phyloP scores from a whole-genome alignment of 2,888 invertebrate genomes.

The Mayetiola destructor region DNA sequence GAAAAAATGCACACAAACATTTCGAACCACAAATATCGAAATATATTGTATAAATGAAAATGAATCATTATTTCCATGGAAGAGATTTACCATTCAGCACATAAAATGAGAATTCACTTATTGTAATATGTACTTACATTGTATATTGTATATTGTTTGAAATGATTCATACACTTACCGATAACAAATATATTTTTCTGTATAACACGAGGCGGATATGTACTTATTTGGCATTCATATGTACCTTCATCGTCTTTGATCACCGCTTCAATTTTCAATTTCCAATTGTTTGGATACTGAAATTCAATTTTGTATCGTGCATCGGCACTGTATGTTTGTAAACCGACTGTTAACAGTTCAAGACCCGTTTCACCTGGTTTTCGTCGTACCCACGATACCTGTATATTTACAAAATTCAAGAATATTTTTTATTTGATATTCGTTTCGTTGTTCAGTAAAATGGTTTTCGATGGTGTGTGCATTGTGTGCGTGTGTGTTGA shows the following conservation, averaged over 20 bases:
- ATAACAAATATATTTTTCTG: constrained; percentile 38
- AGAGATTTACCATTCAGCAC: not conserved
- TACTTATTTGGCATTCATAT: constrained; percentile 41
- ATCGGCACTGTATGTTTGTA: constrained; percentile 52
- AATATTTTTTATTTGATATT: not conserved
- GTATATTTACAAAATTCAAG: constrained; percentile 19
- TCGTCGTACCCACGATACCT: constrained; percentile 57
- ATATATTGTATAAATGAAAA: not conserved
- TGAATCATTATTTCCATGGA: not conserved
- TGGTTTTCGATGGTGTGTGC: too few species aligned
- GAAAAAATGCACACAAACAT: too few species aligned
- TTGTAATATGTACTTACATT: too few species aligned
- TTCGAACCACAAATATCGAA: not conserved
- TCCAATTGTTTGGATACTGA: constrained; percentile 44
- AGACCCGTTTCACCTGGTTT: constrained; percentile 48
- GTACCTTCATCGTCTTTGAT: constrained; percentile 39
- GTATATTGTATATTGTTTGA: too few species aligned
- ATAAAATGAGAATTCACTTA: not conserved
- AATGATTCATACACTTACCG: constrained; percentile 27
- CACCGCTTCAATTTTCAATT: constrained; percentile 39
- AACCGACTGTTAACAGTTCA: constrained; percentile 50
- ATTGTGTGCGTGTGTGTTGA: too few species aligned
- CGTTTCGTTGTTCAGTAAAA: too few species aligned
- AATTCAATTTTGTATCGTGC: constrained; percentile 42
- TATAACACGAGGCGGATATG: constrained; percentile 40